Evolutionary conservation across 2,888 invertebrate genomes (phyloP).

Genomic region (Microplitis manilae): DNA sequence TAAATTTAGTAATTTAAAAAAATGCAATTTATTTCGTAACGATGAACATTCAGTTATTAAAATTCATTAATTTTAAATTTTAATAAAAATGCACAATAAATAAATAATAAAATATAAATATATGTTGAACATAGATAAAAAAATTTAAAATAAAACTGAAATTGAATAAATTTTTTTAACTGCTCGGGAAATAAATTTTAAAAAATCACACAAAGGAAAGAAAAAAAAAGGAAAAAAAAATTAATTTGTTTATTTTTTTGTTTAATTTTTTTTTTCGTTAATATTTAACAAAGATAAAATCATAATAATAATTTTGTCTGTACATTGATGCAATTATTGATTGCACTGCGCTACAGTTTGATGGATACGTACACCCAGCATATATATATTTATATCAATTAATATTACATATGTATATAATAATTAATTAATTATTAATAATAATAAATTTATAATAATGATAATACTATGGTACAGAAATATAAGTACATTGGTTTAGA

Average conservation of each 20-base stretch:
- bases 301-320: constrained; percentile 22
- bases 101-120: too few species aligned
- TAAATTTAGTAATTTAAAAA: too few species aligned
- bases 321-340: constrained; percentile 14
- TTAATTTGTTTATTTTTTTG: not conserved
- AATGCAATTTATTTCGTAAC: too few species aligned
- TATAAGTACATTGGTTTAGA: constrained; percentile 72
- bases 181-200: too few species aligned
- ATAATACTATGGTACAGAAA: constrained; percentile 70
- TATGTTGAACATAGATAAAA: too few species aligned
- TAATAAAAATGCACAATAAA: not conserved
- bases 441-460: constrained; percentile 60
- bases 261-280: not conserved
- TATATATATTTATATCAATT: constrained; percentile 7
- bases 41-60: not conserved
- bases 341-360: constrained; percentile 16
- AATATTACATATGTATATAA: constrained; percentile 28
- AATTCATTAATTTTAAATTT: not conserved
- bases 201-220: not conserved
- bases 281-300: constrained; percentile 1
- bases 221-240: not conserved
- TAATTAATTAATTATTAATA: constrained; percentile 48
- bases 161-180: too few species aligned
- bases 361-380: constrained; percentile 34
- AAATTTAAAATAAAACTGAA: too few species aligned